Evolutionary conservation across 2,797 vertebrate genomes (phyloP), one percentile per base, ranked within the genome.

Genomic region (Acrocephalus scirpaceus): DNA sequence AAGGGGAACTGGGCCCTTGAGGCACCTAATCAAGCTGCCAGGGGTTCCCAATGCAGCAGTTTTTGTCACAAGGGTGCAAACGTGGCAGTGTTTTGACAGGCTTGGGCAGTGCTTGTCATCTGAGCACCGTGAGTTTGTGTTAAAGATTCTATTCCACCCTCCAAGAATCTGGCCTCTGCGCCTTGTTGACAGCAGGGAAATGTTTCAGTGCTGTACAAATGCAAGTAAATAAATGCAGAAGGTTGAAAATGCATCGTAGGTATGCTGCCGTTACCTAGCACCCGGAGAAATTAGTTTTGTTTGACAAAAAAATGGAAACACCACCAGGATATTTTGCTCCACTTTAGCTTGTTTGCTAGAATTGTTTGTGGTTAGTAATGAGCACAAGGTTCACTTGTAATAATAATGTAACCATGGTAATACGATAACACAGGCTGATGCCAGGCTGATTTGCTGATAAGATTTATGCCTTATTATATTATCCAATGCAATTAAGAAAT

Each of bases 371-470:
- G 92, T 90, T 93, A 92, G 93, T 78, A 95, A 94, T 44, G 13
- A 95, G 88, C 29, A 6, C 93, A 95, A 81, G 93, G 94, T 95
- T 93, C 92, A 73, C 66, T 93, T 70, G 88, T 78, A 95, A 92
- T 88, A 96, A 90, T 84, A 96, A 93, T 32, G 96, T 97, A 95
- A 97, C 96, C 94, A 96, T 96, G 95, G 96, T 56, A 93, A 97
- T 95, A 62, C 1, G 71, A 53, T 93, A 92, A 94, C 95, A 84
- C 60, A 84, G 53, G 67, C 93, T 72, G 71, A 78, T 90, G 83
- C 65, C 90, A 76, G 80, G 54, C 90, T 90, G 93, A 90, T 95
- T 92, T 81, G 88, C 93, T 93, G 94, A 29, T 86, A 94, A 92
- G 93, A 88, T 88, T 96, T 94, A 95, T 84, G 66, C 66, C 54